Percentiles rank a stretch among this genome's conserved stretches.
Conservation (phyloP, 2,888 invertebrate species). For the Tryphoninae sp. region DNA sequence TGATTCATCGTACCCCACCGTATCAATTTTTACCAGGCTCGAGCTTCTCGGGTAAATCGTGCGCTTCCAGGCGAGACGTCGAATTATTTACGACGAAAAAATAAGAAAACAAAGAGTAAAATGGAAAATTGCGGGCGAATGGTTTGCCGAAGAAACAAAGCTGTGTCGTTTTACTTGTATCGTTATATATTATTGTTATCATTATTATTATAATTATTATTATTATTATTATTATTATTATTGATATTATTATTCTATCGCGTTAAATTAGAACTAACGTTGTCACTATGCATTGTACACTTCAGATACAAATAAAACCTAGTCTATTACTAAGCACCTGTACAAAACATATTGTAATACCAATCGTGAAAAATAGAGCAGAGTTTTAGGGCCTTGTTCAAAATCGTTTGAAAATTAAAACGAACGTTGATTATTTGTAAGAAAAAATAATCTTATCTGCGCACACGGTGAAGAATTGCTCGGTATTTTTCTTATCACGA, state of each 20-base stretch:
- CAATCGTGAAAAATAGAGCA: no score
- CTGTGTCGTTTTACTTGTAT: slow-evolving; percentile 67
- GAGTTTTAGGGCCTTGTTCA: no score
- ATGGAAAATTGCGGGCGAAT: slow-evolving; percentile 12
- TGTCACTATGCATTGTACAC: slow-evolving; percentile 78
- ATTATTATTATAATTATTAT: slow-evolving; percentile 46
- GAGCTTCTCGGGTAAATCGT: slow-evolving; percentile 44
- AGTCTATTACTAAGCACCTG: slow-evolving; percentile 71
- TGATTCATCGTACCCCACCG: slow-evolving; percentile 17
- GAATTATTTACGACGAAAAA: slow-evolving; percentile 18
- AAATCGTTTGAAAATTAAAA: no score
- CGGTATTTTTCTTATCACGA: no score
- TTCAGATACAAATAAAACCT: slow-evolving; percentile 77
- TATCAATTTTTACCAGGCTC: slow-evolving; percentile 13
- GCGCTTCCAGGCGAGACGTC: slow-evolving; percentile 21
- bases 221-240: slow-evolving; percentile 64
- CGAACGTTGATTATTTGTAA: no score
- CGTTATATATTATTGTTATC: slow-evolving; percentile 34
- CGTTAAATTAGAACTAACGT: slow-evolving; percentile 75
- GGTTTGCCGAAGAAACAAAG: slow-evolving; percentile 58
- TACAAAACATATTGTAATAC: slow-evolving; percentile 16
- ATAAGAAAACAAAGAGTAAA: neutral
- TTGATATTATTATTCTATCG: slow-evolving; percentile 66
- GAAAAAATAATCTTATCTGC: no score
- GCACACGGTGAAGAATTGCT: no score